phyloP scores from a whole-genome alignment of 92 coral and sea anemone species.

The Porites evermanni region DNA sequence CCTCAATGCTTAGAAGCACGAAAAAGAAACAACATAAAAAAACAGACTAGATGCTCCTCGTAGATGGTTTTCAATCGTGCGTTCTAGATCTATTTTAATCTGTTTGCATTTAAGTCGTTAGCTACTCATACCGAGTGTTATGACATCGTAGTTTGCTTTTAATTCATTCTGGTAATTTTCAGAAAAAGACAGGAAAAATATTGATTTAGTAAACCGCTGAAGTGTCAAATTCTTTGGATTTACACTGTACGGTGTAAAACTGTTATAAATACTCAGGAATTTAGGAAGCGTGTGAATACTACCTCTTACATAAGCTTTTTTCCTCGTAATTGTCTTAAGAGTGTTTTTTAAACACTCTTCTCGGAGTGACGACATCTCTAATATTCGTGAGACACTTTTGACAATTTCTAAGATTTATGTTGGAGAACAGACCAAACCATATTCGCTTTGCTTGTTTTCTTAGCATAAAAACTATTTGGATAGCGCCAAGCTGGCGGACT shows the following conservation, averaged over 20 bases:
- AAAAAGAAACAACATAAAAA: background rate
- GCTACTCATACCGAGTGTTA: slow-evolving; percentile 15
- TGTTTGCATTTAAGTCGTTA: background rate
- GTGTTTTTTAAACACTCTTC: background rate
- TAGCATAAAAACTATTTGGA: slow-evolving; percentile 3
- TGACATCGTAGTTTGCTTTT: background rate
- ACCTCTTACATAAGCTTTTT: no score
- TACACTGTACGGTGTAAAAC: no score
- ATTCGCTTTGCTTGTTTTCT: no score
- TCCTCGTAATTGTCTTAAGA: background rate
- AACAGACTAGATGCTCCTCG: background rate
- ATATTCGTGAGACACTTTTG: no score
- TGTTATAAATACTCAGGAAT: no score
- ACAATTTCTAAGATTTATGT: background rate
- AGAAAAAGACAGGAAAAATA: background rate
- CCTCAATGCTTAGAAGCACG: no score
- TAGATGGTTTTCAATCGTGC: background rate
- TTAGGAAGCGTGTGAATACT: no score
- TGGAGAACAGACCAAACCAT: no score
- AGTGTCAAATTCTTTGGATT: background rate
- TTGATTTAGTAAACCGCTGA: background rate
- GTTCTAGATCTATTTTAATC: background rate
- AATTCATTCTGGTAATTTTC: background rate
- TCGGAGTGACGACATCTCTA: background rate
- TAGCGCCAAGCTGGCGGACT: slow-evolving; percentile 3